phyloP scores from a whole-genome alignment of 2,888 invertebrate species.

The Dysmachus trigonus region DNA sequence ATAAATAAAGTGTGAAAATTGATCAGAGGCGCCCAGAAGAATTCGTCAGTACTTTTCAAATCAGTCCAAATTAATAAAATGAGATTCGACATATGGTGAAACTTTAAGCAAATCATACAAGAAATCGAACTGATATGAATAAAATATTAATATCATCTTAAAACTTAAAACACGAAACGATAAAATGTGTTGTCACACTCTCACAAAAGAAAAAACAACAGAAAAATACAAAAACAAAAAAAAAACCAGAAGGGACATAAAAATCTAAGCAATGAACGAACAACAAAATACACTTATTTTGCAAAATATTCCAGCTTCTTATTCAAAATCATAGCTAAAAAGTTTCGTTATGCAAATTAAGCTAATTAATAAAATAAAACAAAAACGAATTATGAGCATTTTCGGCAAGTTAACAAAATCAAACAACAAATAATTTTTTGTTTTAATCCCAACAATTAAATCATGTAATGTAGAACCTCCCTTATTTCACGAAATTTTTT shows the following conservation, averaged over 20 bases:
- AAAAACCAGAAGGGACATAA: neutral
- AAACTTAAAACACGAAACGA: neutral
- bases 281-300: constrained; percentile 40
- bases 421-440: neutral
- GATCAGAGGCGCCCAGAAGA: neutral
- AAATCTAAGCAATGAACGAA: neutral
- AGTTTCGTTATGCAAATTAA: neutral
- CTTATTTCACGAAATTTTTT: neutral
- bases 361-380: neutral
- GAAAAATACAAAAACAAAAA: too few relatives aligned
- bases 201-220: neutral
- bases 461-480: neutral
- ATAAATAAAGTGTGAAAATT: neutral
- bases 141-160: too few relatives aligned
- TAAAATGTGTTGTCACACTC: neutral
- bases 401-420: constrained; percentile 22
- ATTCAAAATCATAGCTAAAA: constrained; percentile 37
- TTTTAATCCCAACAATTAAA: neutral
- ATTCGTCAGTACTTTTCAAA: too few relatives aligned
- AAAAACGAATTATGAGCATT: constrained; percentile 42
- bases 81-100: too few relatives aligned
- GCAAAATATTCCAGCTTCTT: constrained; percentile 52
- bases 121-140: too few relatives aligned
- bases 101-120: too few relatives aligned
- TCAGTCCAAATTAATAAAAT: too few relatives aligned